These are phyloP conservation scores for Leucosticte australis DNA, from an alignment of 2,113 vertebrate species.

Conservation along the genomic window DNA sequence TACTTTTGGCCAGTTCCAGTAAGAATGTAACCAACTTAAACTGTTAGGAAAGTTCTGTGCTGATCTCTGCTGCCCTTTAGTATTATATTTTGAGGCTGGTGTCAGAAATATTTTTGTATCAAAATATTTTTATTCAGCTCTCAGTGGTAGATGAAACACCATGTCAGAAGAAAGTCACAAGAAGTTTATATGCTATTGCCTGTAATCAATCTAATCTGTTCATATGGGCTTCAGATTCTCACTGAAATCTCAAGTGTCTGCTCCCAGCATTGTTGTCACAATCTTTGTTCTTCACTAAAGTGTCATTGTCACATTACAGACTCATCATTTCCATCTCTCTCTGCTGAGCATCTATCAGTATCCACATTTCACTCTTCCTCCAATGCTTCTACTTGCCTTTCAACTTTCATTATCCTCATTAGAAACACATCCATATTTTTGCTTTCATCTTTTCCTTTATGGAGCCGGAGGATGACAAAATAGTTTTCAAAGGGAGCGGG, in stretches of 20 bases:
- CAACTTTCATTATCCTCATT: constrained; percentile 69
- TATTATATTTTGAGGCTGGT: neutral
- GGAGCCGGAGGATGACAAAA: constrained; percentile 69
- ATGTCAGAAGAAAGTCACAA: neutral
- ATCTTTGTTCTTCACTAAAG: neutral
- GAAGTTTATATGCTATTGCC: neutral
- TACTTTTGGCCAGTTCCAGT: neutral
- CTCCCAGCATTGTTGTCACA: constrained; percentile 7
- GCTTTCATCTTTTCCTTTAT: constrained; percentile 73
- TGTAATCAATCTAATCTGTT: constrained; percentile 2
- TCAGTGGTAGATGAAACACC: neutral
- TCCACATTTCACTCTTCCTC: neutral
- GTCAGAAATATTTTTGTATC: constrained; percentile 6
- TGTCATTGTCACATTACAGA: constrained; percentile 53
- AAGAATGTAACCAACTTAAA: neutral
- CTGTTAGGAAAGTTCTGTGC: neutral
- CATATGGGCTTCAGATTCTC: neutral
- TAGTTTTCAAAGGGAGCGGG: constrained; percentile 69
- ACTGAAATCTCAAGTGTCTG: neutral
- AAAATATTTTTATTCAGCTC: constrained; percentile 15
- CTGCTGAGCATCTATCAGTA: constrained; percentile 28
- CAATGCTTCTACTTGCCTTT: constrained; percentile 52
- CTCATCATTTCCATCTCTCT: constrained; percentile 47
- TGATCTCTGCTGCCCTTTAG: neutral
- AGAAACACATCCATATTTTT: constrained; percentile 61